Evolutionary conservation across 2,797 vertebrate genomes (phyloP).

Genomic region (Eospalax fontanierii): DNA sequence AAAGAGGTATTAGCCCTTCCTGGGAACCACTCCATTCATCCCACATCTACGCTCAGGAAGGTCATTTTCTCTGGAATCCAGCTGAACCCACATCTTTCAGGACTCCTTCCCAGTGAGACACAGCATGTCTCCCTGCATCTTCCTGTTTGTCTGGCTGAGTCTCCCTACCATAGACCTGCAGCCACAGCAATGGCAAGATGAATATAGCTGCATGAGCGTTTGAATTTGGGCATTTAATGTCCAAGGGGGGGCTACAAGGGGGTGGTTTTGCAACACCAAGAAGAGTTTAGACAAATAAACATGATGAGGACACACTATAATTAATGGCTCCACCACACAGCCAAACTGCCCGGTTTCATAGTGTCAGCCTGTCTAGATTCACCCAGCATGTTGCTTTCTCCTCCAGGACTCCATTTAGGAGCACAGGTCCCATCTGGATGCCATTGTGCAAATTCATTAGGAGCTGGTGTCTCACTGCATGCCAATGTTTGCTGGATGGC

Average conservation of each 20-base stretch:
- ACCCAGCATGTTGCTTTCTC: constrained; percentile 76
- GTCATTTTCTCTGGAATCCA: not conserved
- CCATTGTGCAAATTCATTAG: not conserved
- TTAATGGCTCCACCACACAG: constrained; percentile 89
- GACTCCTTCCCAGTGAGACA: not conserved
- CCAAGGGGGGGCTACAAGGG: constrained; percentile 70
- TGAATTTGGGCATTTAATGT: constrained; percentile 80
- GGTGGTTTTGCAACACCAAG: constrained; percentile 86
- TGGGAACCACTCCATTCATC: not conserved
- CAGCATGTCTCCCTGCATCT: not conserved
- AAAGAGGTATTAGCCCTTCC: not conserved
- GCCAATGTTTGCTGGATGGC: not conserved
- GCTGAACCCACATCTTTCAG: not conserved
- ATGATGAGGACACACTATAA: constrained; percentile 86
- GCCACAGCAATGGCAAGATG: constrained; percentile 84
- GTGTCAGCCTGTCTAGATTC: constrained; percentile 78
- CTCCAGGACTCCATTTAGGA: constrained; percentile 36
- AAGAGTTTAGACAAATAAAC: constrained; percentile 91
- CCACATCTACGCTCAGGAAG: not conserved
- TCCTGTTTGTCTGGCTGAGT: constrained; percentile 85
- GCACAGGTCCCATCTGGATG: not conserved
- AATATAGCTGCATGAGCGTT: constrained; percentile 77
- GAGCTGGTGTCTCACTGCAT: not conserved
- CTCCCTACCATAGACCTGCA: constrained; percentile 83
- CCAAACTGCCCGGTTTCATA: constrained; percentile 79